Conservation (phyloP, 2,113 vertebrate species). For the Perca flavescens region DNA sequence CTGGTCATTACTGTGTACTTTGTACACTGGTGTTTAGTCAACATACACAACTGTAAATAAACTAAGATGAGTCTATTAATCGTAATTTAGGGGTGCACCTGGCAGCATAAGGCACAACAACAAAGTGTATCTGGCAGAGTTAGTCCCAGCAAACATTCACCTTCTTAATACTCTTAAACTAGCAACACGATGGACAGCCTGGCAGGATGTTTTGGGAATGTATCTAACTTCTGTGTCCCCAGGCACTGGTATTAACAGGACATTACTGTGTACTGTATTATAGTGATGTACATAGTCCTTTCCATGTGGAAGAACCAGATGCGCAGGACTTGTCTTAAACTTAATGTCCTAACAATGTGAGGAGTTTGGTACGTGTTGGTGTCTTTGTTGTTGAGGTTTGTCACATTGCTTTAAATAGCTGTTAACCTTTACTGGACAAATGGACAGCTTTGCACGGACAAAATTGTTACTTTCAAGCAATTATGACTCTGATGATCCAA, state of each 20-base stretch:
- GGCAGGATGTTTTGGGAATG: neutral
- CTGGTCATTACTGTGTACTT: neutral
- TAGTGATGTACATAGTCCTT: neutral
- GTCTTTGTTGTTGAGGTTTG: constrained; percentile 3
- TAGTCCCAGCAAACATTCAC: neutral
- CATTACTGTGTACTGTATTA: too few relatives aligned
- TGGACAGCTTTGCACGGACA: too few relatives aligned
- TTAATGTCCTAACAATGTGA: too few relatives aligned
- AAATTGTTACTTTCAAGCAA: neutral
- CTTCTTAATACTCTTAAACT: neutral
- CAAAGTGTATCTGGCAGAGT: neutral
- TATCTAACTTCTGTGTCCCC: neutral
- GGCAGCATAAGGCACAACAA: neutral
- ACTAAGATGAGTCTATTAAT: constrained; percentile 4
- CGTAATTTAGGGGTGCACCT: constrained; percentile 1
- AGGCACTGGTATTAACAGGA: neutral
- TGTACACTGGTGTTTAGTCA: constrained; percentile 5
- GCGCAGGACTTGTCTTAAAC: neutral
- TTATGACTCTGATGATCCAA: neutral
- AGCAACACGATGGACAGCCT: neutral
- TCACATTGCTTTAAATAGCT: constrained; percentile 9
- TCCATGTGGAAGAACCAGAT: neutral
- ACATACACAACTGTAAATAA: neutral
- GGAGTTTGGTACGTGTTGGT: neutral
- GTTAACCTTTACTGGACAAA: neutral